These are phyloP conservation scores for Probosciger aterrimus DNA, from an alignment of 2,113 vertebrate genomes.

Conservation along the genomic window DNA sequence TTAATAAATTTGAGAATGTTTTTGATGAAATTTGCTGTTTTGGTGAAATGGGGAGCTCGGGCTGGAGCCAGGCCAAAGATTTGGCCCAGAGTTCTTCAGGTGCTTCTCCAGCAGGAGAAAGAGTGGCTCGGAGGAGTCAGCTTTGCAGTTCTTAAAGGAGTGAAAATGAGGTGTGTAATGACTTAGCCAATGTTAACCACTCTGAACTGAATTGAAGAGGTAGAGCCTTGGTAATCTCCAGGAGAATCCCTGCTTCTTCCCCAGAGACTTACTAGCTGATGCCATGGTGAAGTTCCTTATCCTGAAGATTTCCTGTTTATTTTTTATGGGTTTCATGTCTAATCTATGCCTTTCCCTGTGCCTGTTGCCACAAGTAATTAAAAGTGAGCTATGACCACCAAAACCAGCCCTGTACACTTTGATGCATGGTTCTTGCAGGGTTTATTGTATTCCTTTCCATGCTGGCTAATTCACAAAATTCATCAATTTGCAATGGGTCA, in stretches of 20 bases:
- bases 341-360: background rate
- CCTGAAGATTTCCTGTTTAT: background rate
- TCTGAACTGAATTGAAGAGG: background rate
- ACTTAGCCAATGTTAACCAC: background rate
- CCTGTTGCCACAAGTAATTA: background rate
- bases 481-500: slow-evolving; percentile 33
- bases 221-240: background rate
- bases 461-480: slow-evolving; percentile 40
- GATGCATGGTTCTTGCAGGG: background rate
- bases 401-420: background rate
- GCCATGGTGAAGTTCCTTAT: background rate
- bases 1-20: background rate
- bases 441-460: background rate
- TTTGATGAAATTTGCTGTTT: background rate
- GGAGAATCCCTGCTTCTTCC: background rate
- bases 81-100: background rate
- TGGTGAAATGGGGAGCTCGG: accelerated
- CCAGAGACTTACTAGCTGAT: background rate
- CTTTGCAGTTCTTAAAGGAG: background rate
- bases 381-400: background rate
- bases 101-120: background rate
- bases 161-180: slow-evolving; percentile 10
- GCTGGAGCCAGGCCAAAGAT: background rate
- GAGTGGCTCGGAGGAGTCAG: background rate
- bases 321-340: background rate